phyloP scores from a whole-genome alignment of 2,888 invertebrate genomes.

The Caenorhabditis panamensis region DNA sequence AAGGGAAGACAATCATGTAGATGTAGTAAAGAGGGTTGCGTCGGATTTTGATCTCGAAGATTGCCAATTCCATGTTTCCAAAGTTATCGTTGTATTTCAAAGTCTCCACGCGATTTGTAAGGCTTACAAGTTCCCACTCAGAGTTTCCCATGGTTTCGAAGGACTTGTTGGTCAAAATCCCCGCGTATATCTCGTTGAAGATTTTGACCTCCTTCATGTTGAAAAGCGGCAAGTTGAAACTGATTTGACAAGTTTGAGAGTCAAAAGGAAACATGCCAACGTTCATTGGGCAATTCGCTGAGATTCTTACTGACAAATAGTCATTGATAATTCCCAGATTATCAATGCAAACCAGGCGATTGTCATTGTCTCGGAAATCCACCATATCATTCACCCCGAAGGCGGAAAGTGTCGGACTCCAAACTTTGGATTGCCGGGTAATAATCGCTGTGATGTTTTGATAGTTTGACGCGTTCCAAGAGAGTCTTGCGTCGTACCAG shows the following conservation, averaged over 20 bases:
- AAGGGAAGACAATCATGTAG: no score
- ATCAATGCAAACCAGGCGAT: slow-evolving; percentile 19
- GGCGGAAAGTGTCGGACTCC: slow-evolving; percentile 35
- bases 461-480: slow-evolving; percentile 34
- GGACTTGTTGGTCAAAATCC: slow-evolving; percentile 10
- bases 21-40: no score
- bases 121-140: slow-evolving; percentile 23
- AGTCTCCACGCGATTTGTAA: slow-evolving; percentile 19
- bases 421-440: slow-evolving; percentile 29
- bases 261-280: slow-evolving; percentile 39
- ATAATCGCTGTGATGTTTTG: slow-evolving; percentile 14
- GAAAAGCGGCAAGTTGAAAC: slow-evolving; percentile 19
- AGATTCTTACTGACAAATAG: slow-evolving; percentile 15
- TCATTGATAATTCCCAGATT: slow-evolving; percentile 6
- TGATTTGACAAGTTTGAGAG: slow-evolving; percentile 39
- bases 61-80: slow-evolving; percentile 11
- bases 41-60: no score
- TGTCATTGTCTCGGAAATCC: slow-evolving; percentile 42
- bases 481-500: slow-evolving; percentile 34
- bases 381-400: slow-evolving; percentile 29
- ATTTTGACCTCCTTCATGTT: slow-evolving; percentile 15
- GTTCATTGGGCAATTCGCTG: slow-evolving; percentile 30
- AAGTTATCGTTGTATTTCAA: no score
- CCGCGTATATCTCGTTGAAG: slow-evolving; percentile 21
- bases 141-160: slow-evolving; percentile 35